Percentiles rank a stretch among this genome's conserved stretches.
Evolutionary conservation across 2,113 vertebrate species (phyloP).

Genomic region (Microtus oregoni): DNA sequence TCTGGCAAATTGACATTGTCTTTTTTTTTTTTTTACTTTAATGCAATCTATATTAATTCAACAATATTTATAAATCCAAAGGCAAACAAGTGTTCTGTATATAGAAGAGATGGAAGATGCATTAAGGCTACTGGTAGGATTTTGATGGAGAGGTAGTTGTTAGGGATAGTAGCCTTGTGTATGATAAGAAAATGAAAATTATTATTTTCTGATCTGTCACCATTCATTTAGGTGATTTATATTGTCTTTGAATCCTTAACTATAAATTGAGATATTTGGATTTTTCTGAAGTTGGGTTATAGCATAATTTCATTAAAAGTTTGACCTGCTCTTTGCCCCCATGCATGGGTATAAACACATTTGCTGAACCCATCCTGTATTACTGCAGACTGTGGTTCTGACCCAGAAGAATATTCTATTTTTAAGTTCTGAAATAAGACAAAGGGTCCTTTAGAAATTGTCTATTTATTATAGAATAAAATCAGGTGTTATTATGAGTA

Average conservation of each 20-base stretch:
- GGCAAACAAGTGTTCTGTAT: constrained; percentile 9
- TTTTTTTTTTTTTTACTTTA: constrained; percentile 14
- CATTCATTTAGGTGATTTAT: background rate
- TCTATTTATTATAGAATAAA: constrained; percentile 46
- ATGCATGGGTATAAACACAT: background rate
- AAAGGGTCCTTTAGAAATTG: background rate
- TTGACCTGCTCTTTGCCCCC: background rate
- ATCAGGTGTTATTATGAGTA: background rate
- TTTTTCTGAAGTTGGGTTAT: constrained; percentile 38
- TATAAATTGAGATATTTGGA: constrained; percentile 3
- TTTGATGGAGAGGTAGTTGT: constrained; percentile 8
- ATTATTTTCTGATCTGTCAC: background rate
- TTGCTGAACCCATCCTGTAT: constrained; percentile 2
- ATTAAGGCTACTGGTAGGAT: background rate
- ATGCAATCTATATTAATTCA: background rate
- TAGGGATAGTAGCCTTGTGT: background rate
- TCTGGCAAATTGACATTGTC: background rate
- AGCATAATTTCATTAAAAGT: constrained; percentile 45
- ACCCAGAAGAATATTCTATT: background rate
- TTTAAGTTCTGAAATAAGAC: background rate
- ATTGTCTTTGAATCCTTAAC: background rate
- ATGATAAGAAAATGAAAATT: background rate
- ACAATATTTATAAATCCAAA: constrained; percentile 43
- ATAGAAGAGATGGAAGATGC: background rate
- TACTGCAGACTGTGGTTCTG: background rate